Evolutionary conservation across 2,113 vertebrate species (phyloP).

Genomic region (Epinephelus fuscoguttatus): DNA sequence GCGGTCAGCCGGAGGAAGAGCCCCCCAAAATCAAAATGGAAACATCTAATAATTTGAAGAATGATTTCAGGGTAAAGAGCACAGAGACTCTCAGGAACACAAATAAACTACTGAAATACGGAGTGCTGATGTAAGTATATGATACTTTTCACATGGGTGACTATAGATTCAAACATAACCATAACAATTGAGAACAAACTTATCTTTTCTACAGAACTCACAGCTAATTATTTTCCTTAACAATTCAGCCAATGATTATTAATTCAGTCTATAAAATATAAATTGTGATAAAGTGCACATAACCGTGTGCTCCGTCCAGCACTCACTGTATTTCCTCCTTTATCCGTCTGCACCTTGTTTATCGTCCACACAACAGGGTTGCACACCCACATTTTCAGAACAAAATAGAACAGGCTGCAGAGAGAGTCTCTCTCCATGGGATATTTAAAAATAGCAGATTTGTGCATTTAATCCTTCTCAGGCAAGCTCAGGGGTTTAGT

Average conservation of each 20-base stretch:
- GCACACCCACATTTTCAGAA: too few species aligned
- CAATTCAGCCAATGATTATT: not conserved
- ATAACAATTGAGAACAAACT: not conserved
- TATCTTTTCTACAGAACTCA: not conserved
- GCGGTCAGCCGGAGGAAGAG: slow-evolving; percentile 33
- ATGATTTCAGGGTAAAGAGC: not conserved
- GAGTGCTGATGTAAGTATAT: slow-evolving; percentile 17
- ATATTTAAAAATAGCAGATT: too few species aligned
- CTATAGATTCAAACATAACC: slow-evolving; percentile 9
- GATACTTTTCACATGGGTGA: slow-evolving; percentile 16
- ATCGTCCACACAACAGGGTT: too few species aligned
- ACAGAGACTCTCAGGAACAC: slow-evolving; percentile 9
- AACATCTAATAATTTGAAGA: slow-evolving; percentile 21
- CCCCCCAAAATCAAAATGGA: slow-evolving; percentile 7
- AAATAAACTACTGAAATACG: slow-evolving; percentile 31
- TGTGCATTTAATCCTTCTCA: too few species aligned
- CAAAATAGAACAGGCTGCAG: too few species aligned
- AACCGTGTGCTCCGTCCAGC: not conserved
- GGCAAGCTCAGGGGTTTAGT: too few species aligned
- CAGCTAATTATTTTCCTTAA: not conserved
- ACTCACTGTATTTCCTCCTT: too few species aligned
- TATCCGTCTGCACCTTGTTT: too few species aligned
- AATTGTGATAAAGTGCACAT: not conserved
- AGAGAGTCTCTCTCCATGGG: too few species aligned
- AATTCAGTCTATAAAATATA: not conserved